Base-by-base conservation (phyloP, 2,888 invertebrate genomes). In the Eupithecia dodoneata region DNA sequence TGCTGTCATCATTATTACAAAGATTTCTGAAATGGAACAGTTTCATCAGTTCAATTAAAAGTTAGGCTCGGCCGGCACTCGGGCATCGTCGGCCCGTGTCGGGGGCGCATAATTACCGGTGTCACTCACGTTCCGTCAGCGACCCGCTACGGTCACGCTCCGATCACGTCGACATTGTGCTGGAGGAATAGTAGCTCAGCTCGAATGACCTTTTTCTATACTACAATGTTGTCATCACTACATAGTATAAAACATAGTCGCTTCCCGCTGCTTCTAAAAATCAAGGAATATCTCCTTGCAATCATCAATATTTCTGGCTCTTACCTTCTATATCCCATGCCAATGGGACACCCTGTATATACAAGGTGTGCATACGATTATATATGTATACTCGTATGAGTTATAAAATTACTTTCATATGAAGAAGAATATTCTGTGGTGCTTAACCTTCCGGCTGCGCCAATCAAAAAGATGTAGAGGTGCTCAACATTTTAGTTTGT, bases 11-110 rank as follows among this genome's bases (percentile, higher is more conserved):
- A n/a, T n/a, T n/a, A n/a, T n/a, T n/a, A n/a, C n/a, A n/a, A n/a
- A n/a, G 82, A 82, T 85, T 85, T 83, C 81, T 79, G 80, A 84
- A 86, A 85, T 80, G 79, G 80, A 80, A 81, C 63, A 83, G 85
- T 88, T 88, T 86, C 85, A 88, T 86, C 85, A 83, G 86, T 87
- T 88, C 89, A 90, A 91, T 91, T 91, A 91, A 89, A 91, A 91
- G 86, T 91, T 89, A 82, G 79, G 79, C 78, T 74, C 81, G 80
- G 81, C 59, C 72, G 75, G 67, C 72, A 12, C 73, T 72, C 72
- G 76, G 67, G 52, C 76, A 77, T 75, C 81, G 66, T 72, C 72
- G 76, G 65, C 42, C 76, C 18, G 18, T 7, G 76, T 76, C 81
- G 79, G 77, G 75, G 80, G 81, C 84, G 84, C 84, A 85, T 88